Evolutionary conservation across 2,113 vertebrate genomes (phyloP).

Genomic region (Penelope pileata): DNA sequence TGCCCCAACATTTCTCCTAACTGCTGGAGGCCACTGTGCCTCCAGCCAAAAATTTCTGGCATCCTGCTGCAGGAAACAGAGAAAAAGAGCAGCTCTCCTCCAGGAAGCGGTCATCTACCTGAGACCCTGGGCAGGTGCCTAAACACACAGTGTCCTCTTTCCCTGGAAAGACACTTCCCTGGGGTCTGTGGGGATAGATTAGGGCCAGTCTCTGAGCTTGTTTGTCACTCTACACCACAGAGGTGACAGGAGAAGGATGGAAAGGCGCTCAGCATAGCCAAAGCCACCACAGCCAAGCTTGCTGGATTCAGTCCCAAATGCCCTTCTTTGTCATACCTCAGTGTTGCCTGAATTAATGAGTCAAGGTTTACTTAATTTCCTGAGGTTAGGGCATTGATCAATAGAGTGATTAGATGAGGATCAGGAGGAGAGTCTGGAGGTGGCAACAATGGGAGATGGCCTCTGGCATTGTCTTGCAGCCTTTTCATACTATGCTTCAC

Average conservation of each 20-base stretch:
- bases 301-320: rapidly evolving
- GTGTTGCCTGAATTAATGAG: not conserved
- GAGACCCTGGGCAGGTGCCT: not conserved
- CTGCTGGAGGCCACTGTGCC: not conserved
- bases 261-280: not conserved
- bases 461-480: not conserved
- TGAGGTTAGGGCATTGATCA: not conserved
- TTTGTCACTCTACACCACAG: not conserved
- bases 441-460: not conserved
- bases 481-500: not conserved
- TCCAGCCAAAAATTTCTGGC: not conserved
- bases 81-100: not conserved
- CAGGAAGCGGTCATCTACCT: not conserved
- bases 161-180: not conserved
- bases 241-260: not conserved
- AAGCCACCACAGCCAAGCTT: not conserved
- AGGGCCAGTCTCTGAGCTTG: not conserved
- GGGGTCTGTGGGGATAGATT: not conserved
- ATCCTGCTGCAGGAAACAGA: not conserved
- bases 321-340: not conserved
- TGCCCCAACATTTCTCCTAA: not conserved
- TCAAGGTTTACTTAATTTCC: not conserved
- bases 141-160: not conserved
- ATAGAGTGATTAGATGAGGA: not conserved
- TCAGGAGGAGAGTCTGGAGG: not conserved